Base-by-base conservation (phyloP, 2,113 vertebrate species). In the Chelonoidis abingdonii region DNA sequence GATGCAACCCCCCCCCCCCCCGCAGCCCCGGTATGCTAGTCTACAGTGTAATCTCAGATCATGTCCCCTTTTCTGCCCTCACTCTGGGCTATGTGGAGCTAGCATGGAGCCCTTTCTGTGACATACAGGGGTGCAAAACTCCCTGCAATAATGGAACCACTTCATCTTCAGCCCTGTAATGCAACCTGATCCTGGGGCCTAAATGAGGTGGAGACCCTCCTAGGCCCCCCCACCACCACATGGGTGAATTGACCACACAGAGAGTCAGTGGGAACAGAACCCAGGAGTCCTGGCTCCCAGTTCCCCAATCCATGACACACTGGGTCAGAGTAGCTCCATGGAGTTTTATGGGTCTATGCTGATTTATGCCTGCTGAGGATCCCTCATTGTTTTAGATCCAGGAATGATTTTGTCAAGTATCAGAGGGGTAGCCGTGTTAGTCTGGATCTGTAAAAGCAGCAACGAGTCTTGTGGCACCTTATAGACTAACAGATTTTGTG, bases 251-350 rank as follows among this genome's bases (percentile, higher is more conserved):
- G 56, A 78, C 62, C 52, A 21, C 13, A 17, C 16, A 22, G 57
- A 25, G 49, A 19, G 17, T 17, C 79, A 56, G 13, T 1, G 53
- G 25, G n/a, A 84, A 76, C 27, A 69, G 3, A 31, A 57, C 83
- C 41, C 13, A 21, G 56, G 2, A 44, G 10, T 1, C 1, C 13
- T 56, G 47, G 0, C 6, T 89, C 24, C 24, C 0, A 0, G 3
- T 31, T 17, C 41, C 6, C 5, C 38, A 27, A 41, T 29, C 19
- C 59, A 79, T 49, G 78, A 89, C 13, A 9, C 1, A 10, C 35
- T 72, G 65, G n/a, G 35, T 56, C 72, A 22, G 13, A 0, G 13
- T 1, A 50, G 80, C 44, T 80, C 27, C 27, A 1, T 3, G 8
- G 24, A 69, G 9, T 95, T 78, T 2, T n/a, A 21, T 3, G 83